These are phyloP conservation scores for Grapholita molesta DNA, from an alignment of 1,140 invertebrate species.

Conservation along the genomic window DNA sequence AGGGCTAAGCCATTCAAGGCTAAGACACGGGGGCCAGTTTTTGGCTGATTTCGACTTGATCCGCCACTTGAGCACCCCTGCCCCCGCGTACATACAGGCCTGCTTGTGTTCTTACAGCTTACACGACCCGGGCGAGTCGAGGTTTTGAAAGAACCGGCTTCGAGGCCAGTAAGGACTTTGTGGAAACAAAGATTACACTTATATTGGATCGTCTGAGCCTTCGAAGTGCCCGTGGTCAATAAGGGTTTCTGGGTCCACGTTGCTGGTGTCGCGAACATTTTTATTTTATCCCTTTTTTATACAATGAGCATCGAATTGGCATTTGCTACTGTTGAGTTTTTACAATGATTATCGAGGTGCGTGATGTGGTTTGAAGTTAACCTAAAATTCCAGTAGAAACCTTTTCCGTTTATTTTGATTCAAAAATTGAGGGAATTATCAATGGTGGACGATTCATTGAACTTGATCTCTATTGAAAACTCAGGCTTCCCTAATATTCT, in stretches of 20 bases:
- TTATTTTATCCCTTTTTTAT: constrained; percentile 10
- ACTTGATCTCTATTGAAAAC: too few species aligned
- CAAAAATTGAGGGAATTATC: too few species aligned
- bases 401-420: neutral
- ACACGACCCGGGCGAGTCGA: constrained; percentile 17
- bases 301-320: neutral
- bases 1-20: constrained; percentile 77
- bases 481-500: too few species aligned
- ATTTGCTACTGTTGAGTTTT: constrained; percentile 3
- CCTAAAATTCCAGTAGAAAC: neutral
- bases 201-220: neutral
- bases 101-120: neutral
- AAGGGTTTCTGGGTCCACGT: neutral
- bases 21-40: constrained; percentile 72
- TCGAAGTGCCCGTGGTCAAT: neutral
- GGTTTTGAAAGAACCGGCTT: constrained; percentile 11
- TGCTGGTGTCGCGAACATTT: constrained; percentile 14
- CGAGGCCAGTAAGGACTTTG: neutral
- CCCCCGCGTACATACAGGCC: constrained; percentile 28
- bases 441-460: too few species aligned
- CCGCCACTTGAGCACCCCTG: constrained; percentile 43
- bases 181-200: neutral
- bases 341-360: neutral
- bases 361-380: neutral
- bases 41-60: constrained; percentile 68